Base-by-base conservation (phyloP, 1,140 invertebrate species). In the Drosophila virilis region DNA sequence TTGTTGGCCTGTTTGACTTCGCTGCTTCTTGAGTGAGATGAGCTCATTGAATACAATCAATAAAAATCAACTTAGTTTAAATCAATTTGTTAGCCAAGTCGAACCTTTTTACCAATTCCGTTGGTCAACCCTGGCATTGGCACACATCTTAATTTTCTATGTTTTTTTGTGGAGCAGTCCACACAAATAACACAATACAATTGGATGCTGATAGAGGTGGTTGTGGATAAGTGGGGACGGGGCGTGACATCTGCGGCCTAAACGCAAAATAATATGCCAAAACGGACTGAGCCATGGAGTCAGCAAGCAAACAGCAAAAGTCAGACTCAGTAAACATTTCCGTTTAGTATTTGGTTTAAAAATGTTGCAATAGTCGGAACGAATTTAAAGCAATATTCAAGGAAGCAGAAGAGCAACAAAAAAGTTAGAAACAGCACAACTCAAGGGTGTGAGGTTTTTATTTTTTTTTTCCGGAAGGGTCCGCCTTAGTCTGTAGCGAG, bases 11-110 rank as follows among this genome's bases (percentile, higher is more conserved):
- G 12, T 9, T 40, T 15, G 65, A 32, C 46, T 38, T 62, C 45
- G 48, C 54, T 52, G 8, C 15, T 42, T n/a, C 15, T 37, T 28
- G 7, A 43, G 15, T 35, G 37, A 12, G 33, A 33, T 50, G 15
- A 50, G 43, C 46, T 78, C 51, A 66, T 69, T 86, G 62, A 88
- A 43, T 64, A 45, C 66, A 88, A 88, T 86, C 83, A 88, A 88
- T 83, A 68, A 52, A 82, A 86, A 88, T 83, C 76, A 88, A 86
- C 69, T 88, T 79, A 77, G 45, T 76, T 67, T 78, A 79, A 86
- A 80, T 88, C 79, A 86, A 88, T 88, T 88, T 82, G 67, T 64
- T 52, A 28, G 55, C 28, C 37, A 59, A 52, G 45, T 15, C 32
- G 33, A 48, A 60, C 48, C 40, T 42, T 48, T 46, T 40, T 1